A percentile compares a stretch with the other conserved stretches of the same genome.
These are phyloP conservation scores for Drosophila ambigua DNA, from an alignment of 1,140 invertebrate species.

Conservation along the genomic window DNA sequence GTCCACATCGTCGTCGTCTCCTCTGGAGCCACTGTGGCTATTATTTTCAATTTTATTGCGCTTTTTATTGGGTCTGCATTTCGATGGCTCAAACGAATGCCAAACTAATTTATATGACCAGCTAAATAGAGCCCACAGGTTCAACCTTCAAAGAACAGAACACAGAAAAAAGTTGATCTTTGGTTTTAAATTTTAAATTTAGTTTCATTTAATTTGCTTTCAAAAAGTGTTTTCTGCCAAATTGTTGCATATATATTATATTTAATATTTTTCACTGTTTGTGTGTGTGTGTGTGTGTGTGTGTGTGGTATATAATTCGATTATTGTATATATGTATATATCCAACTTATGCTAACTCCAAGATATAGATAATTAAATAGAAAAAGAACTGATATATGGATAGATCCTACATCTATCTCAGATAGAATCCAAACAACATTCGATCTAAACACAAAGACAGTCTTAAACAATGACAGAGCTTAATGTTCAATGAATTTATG, in stretches of 20 bases:
- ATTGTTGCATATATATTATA: conserved; percentile 61
- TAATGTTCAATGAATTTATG: conserved; percentile 24
- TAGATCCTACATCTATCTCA: conserved; percentile 1
- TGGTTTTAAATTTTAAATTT: conserved; percentile 61
- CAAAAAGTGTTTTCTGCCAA: conserved; percentile 74
- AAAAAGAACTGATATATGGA: conserved; percentile 55
- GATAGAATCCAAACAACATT: conserved; percentile 60
- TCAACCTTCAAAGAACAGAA: not conserved
- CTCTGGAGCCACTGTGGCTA: conserved; percentile 60
- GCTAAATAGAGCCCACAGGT: conserved; percentile 28
- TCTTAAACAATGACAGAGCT: conserved; percentile 68
- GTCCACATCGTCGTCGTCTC: conserved; percentile 28
- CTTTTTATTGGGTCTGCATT: conserved; percentile 78
- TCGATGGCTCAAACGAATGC: conserved; percentile 69
- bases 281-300: not conserved
- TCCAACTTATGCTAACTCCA: too few relatives aligned
- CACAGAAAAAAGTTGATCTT: not conserved
- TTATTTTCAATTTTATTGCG: conserved; percentile 82
- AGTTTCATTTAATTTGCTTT: conserved; percentile 64
- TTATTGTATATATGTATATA: conserved; percentile 15
- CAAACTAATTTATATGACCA: conserved; percentile 72
- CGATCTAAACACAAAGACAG: conserved; percentile 74
- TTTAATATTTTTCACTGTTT: conserved; percentile 22
- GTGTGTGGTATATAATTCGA: conserved; percentile 46
- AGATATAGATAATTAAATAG: conserved; percentile 48